Evolutionary conservation across 2,888 invertebrate species (phyloP).

Genomic region (Erebia palarica): DNA sequence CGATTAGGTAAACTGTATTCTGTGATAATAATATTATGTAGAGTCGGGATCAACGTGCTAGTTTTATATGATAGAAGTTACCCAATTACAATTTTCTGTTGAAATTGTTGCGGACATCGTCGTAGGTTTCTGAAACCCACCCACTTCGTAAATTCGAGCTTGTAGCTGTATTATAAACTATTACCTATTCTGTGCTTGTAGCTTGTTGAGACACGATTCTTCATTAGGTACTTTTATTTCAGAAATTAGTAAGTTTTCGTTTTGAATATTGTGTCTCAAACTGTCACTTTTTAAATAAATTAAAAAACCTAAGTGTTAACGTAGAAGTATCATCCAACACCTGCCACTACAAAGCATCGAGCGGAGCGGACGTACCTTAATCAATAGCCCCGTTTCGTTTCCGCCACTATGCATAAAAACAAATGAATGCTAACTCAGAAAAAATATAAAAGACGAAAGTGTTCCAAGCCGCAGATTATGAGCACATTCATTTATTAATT

Average conservation of each 20-base stretch:
- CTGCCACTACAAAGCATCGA: slow-evolving; percentile 56
- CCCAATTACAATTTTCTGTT: too few species aligned
- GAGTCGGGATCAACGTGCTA: too few species aligned
- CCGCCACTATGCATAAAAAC: slow-evolving; percentile 75
- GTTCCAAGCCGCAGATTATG: slow-evolving; percentile 79
- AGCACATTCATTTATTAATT: slow-evolving; percentile 82
- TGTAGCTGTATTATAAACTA: too few species aligned
- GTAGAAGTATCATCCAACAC: slow-evolving; percentile 57
- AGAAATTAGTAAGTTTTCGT: neutral
- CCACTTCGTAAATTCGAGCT: neutral
- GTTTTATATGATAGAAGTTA: too few species aligned
- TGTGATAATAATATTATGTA: too few species aligned
- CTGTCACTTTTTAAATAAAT: neutral
- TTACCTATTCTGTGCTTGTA: too few species aligned
- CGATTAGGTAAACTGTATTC: too few species aligned
- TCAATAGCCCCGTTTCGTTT: slow-evolving; percentile 71
- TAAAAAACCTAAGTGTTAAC: slow-evolving; percentile 25
- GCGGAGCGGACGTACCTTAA: slow-evolving; percentile 56
- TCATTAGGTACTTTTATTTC: neutral
- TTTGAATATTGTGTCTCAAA: neutral
- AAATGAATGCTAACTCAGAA: slow-evolving; percentile 70
- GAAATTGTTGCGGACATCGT: neutral
- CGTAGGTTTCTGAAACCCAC: neutral
- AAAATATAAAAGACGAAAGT: slow-evolving; percentile 80
- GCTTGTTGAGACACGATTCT: neutral